Conservation (phyloP, 2,888 invertebrate genomes). For the Eucriotettix oculatus region DNA sequence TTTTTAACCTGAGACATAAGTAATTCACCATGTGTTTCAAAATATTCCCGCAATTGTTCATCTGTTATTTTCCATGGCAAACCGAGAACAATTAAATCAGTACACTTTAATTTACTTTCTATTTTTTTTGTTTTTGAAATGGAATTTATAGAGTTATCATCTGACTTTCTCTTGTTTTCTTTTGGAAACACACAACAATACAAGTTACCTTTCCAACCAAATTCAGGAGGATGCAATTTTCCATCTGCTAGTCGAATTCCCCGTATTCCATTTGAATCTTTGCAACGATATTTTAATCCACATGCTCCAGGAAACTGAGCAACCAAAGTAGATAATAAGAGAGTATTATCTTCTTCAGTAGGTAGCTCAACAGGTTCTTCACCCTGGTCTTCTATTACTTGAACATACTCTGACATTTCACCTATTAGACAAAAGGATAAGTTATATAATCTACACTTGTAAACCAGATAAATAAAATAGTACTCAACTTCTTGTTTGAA, state of each 20-base stretch:
- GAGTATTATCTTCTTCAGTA: slow-evolving; percentile 33
- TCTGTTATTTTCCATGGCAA: slow-evolving; percentile 38
- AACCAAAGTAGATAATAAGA: slow-evolving; percentile 34
- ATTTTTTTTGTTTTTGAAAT: slow-evolving; percentile 32
- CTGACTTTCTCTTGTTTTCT: slow-evolving; percentile 36
- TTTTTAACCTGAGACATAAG: slow-evolving; percentile 44
- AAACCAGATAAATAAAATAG: no score
- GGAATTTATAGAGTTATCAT: slow-evolving; percentile 28
- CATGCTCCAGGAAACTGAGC: slow-evolving; percentile 44
- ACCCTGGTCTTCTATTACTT: slow-evolving; percentile 35
- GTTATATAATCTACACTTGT: no score
- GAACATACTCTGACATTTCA: slow-evolving; percentile 36
- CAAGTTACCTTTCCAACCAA: slow-evolving; percentile 36
- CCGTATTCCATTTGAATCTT: slow-evolving; percentile 30
- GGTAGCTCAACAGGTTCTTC: slow-evolving; percentile 38
- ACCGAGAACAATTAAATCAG: slow-evolving; percentile 41
- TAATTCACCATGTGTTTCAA: slow-evolving; percentile 48
- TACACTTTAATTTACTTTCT: slow-evolving; percentile 27
- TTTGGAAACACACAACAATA: slow-evolving; percentile 49
- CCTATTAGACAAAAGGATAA: slow-evolving; percentile 13
- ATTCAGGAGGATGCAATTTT: slow-evolving; percentile 36
- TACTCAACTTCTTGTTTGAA: no score
- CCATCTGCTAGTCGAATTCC: slow-evolving; percentile 33
- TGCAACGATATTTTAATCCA: slow-evolving; percentile 40
- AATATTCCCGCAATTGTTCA: slow-evolving; percentile 37